These are phyloP conservation scores for Ectemnius lituratus DNA, from an alignment of 2,888 invertebrate genomes.

Conservation along the genomic window DNA sequence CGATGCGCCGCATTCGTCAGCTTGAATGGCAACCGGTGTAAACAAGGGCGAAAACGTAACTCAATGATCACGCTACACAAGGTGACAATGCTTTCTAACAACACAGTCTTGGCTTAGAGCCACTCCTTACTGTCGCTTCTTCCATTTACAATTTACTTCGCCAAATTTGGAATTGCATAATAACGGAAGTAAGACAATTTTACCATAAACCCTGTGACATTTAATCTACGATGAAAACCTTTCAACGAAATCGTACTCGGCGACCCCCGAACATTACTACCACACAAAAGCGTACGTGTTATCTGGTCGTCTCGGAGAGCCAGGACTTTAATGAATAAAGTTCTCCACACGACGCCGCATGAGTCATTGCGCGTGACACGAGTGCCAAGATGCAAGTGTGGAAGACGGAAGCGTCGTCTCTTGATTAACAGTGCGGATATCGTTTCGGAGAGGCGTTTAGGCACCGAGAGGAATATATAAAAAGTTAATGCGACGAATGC, in stretches of 20 bases:
- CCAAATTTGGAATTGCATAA: no score
- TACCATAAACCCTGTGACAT: no score
- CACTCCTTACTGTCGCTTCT: no score
- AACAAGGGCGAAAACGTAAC: no score
- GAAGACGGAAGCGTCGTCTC: background rate
- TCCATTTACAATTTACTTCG: no score
- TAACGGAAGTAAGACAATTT: no score
- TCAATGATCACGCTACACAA: no score
- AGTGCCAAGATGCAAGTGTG: constrained; percentile 33
- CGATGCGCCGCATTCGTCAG: no score
- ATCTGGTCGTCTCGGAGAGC: constrained; percentile 26
- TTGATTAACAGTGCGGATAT: constrained; percentile 22
- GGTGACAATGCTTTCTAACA: no score
- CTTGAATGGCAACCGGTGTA: no score
- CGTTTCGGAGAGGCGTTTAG: constrained; percentile 34
- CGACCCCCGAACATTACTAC: background rate
- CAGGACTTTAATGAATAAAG: constrained; percentile 43
- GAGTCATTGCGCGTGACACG: constrained; percentile 46
- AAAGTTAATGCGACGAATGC: constrained; percentile 4
- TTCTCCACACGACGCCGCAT: constrained; percentile 32
- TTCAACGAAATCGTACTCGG: background rate
- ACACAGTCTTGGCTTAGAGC: no score
- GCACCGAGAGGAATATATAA: constrained; percentile 16
- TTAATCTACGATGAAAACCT: background rate
- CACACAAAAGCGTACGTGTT: constrained; percentile 8